Evolutionary conservation across 1,140 invertebrate species (phyloP).

Genomic region (Polypedilum pembai): DNA sequence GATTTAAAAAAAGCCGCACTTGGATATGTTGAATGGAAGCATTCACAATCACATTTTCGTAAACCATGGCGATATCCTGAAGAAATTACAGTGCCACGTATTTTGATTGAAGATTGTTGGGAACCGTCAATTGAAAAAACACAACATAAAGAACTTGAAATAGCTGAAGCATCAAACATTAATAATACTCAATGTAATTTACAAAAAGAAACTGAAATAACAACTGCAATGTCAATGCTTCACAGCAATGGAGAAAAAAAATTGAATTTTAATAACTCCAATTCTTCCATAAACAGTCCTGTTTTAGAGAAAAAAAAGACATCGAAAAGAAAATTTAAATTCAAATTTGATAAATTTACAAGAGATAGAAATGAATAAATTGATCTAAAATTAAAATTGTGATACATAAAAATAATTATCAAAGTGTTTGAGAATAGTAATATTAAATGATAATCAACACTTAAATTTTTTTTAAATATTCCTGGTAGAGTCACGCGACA

Average conservation of each 20-base stretch:
- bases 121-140: not conserved
- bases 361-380: too few species aligned
- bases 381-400: too few species aligned
- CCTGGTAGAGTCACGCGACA: too few species aligned
- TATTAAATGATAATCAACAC: too few species aligned
- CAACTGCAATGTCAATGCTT: too few species aligned
- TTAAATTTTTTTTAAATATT: too few species aligned
- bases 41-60: slow-evolving; percentile 56
- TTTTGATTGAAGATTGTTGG: slow-evolving; percentile 50
- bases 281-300: not conserved
- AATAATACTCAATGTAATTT: not conserved
- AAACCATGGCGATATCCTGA: slow-evolving; percentile 85
- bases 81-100: slow-evolving; percentile 61
- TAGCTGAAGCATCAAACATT: not conserved
- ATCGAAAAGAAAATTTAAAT: slow-evolving; percentile 20
- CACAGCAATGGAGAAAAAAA: not conserved
- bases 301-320: not conserved
- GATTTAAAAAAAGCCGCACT: slow-evolving; percentile 73
- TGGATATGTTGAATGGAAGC: slow-evolving; percentile 73
- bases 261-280: not conserved
- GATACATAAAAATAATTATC: too few species aligned
- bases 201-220: not conserved
- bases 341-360: slow-evolving; percentile 6
- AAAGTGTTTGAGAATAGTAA: too few species aligned
- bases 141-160: not conserved